Conservation (phyloP, 2,888 invertebrate species). For the Octonoba sinensis region DNA sequence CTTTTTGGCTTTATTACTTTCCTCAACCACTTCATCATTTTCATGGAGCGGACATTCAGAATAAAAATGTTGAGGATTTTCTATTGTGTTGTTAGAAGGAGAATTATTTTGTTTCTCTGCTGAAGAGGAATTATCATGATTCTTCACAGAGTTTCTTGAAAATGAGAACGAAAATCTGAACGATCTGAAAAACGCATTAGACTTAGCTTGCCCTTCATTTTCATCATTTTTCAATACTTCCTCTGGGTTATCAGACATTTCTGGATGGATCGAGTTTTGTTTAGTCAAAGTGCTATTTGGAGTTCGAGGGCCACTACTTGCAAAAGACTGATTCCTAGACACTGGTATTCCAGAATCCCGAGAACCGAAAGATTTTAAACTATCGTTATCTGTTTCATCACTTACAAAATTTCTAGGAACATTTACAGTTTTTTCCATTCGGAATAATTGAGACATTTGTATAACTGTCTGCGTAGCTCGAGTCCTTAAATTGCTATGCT, state of each 20-base stretch:
- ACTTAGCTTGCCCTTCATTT: not conserved
- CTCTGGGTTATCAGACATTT: not conserved
- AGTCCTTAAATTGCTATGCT: not conserved
- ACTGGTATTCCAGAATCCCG: conserved; percentile 24
- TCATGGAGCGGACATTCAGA: conserved; percentile 11
- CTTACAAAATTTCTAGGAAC: not conserved
- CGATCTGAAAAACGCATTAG: conserved; percentile 4
- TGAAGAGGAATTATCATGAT: not conserved
- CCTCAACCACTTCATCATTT: not conserved
- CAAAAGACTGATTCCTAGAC: conserved; percentile 19
- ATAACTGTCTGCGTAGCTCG: conserved; percentile 4
- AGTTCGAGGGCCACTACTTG: conserved; percentile 9
- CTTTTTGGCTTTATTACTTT: conserved; percentile 5
- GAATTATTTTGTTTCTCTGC: not conserved
- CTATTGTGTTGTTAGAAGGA: not conserved
- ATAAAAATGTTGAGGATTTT: not conserved
- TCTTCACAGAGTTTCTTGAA: not conserved
- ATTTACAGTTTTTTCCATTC: not conserved
- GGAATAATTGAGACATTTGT: not conserved
- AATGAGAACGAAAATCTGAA: conserved; percentile 1
- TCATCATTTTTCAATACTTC: not conserved
- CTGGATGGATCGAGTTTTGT: not conserved
- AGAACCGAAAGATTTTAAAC: conserved; percentile 11
- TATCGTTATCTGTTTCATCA: conserved; percentile 9
- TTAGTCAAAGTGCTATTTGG: conserved; percentile 1